Percentiles rank a stretch among this genome's conserved stretches.
Conservation (phyloP, 2,113 vertebrate genomes). For the Campylomormyrus tamandua region DNA sequence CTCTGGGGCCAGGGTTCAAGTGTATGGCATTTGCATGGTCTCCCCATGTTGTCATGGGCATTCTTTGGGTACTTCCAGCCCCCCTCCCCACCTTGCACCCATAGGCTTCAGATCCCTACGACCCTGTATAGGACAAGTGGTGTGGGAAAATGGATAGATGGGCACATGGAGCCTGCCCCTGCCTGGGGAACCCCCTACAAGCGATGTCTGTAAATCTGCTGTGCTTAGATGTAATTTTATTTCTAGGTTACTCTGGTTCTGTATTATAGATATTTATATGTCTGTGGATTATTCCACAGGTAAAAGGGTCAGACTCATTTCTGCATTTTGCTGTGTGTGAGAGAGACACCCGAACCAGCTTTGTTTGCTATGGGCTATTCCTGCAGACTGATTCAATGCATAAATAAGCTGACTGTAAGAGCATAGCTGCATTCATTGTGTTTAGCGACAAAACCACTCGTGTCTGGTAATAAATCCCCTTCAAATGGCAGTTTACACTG, state of each 20-base stretch:
- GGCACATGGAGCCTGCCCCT: neutral
- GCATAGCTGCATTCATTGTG: neutral
- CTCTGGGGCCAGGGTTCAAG: too few species aligned
- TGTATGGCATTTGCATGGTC: too few species aligned
- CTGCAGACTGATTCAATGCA: neutral
- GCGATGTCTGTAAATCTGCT: neutral
- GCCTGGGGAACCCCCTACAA: neutral
- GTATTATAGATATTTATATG: neutral
- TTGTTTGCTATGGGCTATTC: neutral
- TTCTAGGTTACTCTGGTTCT: neutral
- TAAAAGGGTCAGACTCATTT: neutral
- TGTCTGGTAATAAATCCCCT: neutral
- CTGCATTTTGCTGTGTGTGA: constrained; percentile 24
- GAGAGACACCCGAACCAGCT: neutral
- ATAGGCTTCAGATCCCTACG: too few species aligned
- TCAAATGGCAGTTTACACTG: neutral
- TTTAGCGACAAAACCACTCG: neutral
- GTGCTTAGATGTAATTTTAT: neutral
- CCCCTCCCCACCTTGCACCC: too few species aligned
- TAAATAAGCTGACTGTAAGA: neutral
- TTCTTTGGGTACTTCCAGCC: too few species aligned
- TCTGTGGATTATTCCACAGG: neutral
- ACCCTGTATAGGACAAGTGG: too few species aligned
- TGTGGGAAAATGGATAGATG: too few species aligned
- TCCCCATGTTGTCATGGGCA: too few species aligned